phyloP scores from a whole-genome alignment of 2,797 vertebrate species.

The Spondyliosoma cantharus region DNA sequence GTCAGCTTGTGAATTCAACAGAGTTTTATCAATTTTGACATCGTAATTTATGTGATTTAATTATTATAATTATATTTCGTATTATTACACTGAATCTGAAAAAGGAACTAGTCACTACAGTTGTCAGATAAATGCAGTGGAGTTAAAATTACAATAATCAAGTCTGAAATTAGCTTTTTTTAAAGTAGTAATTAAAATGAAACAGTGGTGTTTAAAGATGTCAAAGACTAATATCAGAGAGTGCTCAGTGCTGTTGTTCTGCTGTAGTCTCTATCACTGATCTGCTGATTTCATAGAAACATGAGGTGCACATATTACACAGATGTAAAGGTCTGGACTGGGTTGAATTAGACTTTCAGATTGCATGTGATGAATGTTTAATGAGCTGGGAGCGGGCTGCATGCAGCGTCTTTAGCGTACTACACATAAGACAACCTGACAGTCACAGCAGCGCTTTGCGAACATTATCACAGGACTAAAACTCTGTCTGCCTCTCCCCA shows the following conservation, averaged over 20 bases:
- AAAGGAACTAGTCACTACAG: too few relatives aligned
- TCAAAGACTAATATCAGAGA: too few relatives aligned
- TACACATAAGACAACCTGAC: constrained; percentile 40
- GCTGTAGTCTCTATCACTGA: background rate
- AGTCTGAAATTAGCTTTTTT: too few relatives aligned
- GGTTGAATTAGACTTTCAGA: constrained; percentile 24
- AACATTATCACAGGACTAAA: constrained; percentile 65
- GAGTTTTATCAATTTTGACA: too few relatives aligned
- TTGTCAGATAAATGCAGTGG: too few relatives aligned
- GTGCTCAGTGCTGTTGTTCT: background rate
- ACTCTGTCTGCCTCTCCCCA: background rate
- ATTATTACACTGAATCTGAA: too few relatives aligned
- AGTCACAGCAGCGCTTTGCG: constrained; percentile 52
- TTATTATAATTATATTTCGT: too few relatives aligned
- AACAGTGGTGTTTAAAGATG: too few relatives aligned
- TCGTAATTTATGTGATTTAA: too few relatives aligned
- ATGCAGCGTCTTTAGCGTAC: constrained; percentile 36
- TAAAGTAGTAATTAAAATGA: too few relatives aligned
- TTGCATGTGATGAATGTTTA: constrained; percentile 54
- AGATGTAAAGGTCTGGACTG: constrained; percentile 32
- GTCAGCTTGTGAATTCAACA: too few relatives aligned
- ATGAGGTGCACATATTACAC: constrained; percentile 12
- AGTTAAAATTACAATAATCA: too few relatives aligned
- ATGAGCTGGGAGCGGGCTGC: constrained; percentile 34
- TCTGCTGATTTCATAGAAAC: constrained; percentile 8